Conservation (phyloP, 2,888 invertebrate genomes). For the Epinotia brunnichana region DNA sequence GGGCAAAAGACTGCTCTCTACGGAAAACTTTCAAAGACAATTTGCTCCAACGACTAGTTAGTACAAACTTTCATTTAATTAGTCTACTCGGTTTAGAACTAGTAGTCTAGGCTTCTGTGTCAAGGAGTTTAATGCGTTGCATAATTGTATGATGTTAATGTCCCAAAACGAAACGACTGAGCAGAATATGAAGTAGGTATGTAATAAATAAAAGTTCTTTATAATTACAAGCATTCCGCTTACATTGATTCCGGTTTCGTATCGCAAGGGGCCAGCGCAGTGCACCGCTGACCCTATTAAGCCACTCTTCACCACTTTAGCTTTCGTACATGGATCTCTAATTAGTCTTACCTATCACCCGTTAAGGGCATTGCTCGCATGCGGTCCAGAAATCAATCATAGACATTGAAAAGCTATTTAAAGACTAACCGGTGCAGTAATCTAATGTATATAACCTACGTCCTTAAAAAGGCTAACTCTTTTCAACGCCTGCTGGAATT, state of each 20-base stretch:
- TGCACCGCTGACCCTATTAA: constrained; percentile 35
- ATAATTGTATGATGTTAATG: neutral
- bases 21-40: neutral
- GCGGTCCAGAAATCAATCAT: constrained; percentile 25
- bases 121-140: neutral
- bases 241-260: constrained; percentile 38
- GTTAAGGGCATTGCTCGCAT: constrained; percentile 13
- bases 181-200: constrained; percentile 9
- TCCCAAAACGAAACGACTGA: constrained; percentile 2
- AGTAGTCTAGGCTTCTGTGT: no score
- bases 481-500: constrained; percentile 24
- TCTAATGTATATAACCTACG: constrained; percentile 3
- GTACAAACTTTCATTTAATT: no score
- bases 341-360: constrained; percentile 16
- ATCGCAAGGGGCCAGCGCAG: constrained; percentile 6
- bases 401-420: neutral
- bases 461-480: constrained; percentile 13
- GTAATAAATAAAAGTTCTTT: constrained; percentile 23
- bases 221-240: constrained; percentile 30
- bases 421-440: neutral
- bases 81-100: neutral
- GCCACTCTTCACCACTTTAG: constrained; percentile 10
- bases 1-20: neutral
- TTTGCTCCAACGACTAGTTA: no score
- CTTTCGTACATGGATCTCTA: constrained; percentile 5